Base-by-base conservation (phyloP, 2,797 vertebrate genomes). In the Diglossa cyanea region DNA sequence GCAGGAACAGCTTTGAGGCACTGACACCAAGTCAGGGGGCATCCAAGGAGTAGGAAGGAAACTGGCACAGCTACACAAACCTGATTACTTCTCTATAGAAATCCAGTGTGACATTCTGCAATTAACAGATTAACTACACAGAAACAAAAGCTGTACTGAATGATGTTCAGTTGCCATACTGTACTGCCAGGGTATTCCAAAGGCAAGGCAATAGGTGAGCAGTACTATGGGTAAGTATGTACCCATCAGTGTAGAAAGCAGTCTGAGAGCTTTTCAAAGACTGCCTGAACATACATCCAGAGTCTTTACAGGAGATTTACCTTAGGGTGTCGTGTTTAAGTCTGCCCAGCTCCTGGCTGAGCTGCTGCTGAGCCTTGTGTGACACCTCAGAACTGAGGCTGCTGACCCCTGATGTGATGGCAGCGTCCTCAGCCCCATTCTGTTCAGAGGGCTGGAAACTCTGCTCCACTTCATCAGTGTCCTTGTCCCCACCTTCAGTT, bases 261-360 rank as follows among this genome's bases (percentile, higher is more conserved):
- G 0, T 15, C 42, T 18, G 48, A 58, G 47, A 47, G n/a, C n/a
- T 88, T 88, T 66, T 28, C n/a, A 44, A 44, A 90, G 50, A 14
- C 16, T 48, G 31, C 25, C 61, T 91, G 73, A 47, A 39, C 40
- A 47, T 7, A 53, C 50, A 68, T 3, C 4, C n/a, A 5, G 3
- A 4, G 51, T 11, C 20, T 35, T 28, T 26, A 17, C 1, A 25
- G 50, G 7, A 55, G 31, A 6, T 40, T 94, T 94, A 99, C 99
- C 99, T 98, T 97, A 97, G 98, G 9, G 98, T 99, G 95, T 99
- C 98, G 40, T 98, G 98, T 94, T 98, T 98, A 60, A 99, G 98
- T 15, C 98, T 98, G 39, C 96, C 97, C 86, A 99, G 95, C 95
- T 99, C 98, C 5, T 97, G 93, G 28, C 96, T 98, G 60, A 99